Base-by-base conservation (phyloP, 1,140 invertebrate genomes). In the Bursaphelenchus mucronatus region DNA sequence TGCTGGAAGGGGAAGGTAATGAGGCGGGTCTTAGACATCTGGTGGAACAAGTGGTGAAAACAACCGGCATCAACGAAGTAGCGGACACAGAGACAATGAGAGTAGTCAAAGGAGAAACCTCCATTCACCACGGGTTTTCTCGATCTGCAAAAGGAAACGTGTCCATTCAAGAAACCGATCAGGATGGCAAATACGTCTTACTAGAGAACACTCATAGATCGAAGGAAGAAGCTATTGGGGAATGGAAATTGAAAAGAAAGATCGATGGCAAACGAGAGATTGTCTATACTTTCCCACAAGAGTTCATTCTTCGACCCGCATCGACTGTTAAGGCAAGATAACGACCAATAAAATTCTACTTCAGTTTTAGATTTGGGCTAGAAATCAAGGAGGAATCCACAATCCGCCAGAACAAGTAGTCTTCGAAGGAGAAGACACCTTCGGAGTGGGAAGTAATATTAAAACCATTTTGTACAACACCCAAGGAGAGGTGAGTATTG, bases 51-150 rank as follows among this genome's bases (percentile, higher is more conserved):
- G 77, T 79, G 40, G 78, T 80, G 17, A 80, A 79, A 21, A 80
- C 78, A 11, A 71, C 71, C 10, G 74, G 68, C 10, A 74, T 79
- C 57, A 73, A 74, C 49, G 64, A 77, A 65, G 66, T 64, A 11
- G 77, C 68, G 19, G 77, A 78, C 47, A 76, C 77, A 55, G 54
- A 79, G 59, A 81, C 77, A 40, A 76, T 81, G 66, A 70, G 79
- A 41, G 69, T 82, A 8, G 82, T 84, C 73, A 79, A 83, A 62
- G 84, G 84, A 9, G 84, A 85, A 66, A 84, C 85, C 17, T 82
- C 83, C 7, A 83, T 82, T 51, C 85, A 82, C 55, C 84, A 83
- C 1, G 84, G 84, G 6, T 86, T 82, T 74, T 82, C 83, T 67
- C 78, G 83, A 64, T 84, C 82, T 30, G 84, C 85, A 21, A 85